phyloP scores from a whole-genome alignment of 1,140 invertebrate genomes.

The Micrasema longulum region DNA sequence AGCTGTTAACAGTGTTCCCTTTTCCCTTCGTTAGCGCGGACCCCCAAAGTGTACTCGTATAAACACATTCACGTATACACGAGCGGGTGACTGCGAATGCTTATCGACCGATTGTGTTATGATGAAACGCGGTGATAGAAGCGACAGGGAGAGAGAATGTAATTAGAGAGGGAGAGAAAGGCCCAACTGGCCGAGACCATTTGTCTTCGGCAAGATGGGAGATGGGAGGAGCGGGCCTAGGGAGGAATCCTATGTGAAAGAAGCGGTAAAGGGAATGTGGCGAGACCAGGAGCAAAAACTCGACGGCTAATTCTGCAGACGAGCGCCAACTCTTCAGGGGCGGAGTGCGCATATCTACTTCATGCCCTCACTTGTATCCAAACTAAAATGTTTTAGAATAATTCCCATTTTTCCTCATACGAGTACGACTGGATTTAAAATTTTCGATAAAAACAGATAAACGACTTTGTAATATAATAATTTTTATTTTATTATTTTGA shows the following conservation, averaged over 20 bases:
- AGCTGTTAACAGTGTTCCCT: not conserved
- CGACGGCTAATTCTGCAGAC: slow-evolving; percentile 53
- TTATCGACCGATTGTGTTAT: slow-evolving; percentile 54
- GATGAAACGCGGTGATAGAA: slow-evolving; percentile 47
- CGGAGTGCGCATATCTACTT: not conserved
- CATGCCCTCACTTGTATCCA: no score
- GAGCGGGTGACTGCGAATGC: slow-evolving; percentile 36
- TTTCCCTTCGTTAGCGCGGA: slow-evolving; percentile 21
- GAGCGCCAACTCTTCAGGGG: slow-evolving; percentile 42
- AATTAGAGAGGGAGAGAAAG: slow-evolving; percentile 46
- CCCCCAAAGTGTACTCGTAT: no score
- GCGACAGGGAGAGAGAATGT: slow-evolving; percentile 47
- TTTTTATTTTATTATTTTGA: no score
- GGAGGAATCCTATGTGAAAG: slow-evolving; percentile 68
- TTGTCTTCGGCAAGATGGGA: slow-evolving; percentile 63
- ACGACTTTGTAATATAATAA: no score
- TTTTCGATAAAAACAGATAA: no score
- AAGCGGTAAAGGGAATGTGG: slow-evolving; percentile 65
- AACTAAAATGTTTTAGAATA: no score
- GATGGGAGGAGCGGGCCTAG: slow-evolving; percentile 61
- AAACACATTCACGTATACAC: not conserved
- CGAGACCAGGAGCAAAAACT: slow-evolving; percentile 68
- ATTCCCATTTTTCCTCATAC: no score
- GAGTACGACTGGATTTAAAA: no score
- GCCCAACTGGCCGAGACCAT: slow-evolving; percentile 59